Base-by-base conservation (phyloP, 2,888 invertebrate species). In the Oeneis ivallda region DNA sequence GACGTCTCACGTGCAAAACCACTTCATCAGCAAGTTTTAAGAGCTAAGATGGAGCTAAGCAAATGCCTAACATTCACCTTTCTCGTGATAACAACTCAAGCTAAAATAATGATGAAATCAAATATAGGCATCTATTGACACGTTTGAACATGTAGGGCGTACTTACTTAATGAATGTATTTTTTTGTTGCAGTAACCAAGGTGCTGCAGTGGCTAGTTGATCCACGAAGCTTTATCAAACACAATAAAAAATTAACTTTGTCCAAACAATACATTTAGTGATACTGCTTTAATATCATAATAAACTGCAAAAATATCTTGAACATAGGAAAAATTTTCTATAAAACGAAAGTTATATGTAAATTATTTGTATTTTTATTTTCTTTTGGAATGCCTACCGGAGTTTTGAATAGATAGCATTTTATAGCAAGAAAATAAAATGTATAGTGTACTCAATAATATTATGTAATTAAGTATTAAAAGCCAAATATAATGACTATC, bases 251-350 rank as follows among this genome's bases (percentile, higher is more conserved):
- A 83, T 83, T 78, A 79, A 82, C 86, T 79, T 87, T 89, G 91
- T 91, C 92, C 91, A 91, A 89, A 86, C 84, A 88, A 87, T 89
- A 89, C 82, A 87, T 86, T 83, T 91, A 92, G 91, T 91, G 91
- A 89, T 91, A 91, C 88, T 89, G 92, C 92, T 92, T 92, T 92
- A 92, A 91, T 91, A 92, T 89, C 89, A 89, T 89, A 81, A 90
- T 91, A 90, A 91, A 89, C 73, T 82, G 89, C 91, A 78, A 83
- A 54, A 84, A 86, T 88, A 86, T 87, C 86, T 89, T 87, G 84
- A 87, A 82, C 85, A 89, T 90, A 91, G 90, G 84, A 88, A 84
- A 81, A 84, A 80, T 88, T 92, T 91, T 92, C 90, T 90, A 90
- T 89, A 87, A 88, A 89, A 89, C 84, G 84, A 89, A 87, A 84